Evolutionary conservation across 2,797 vertebrate genomes (phyloP).

Genomic region (Acanthurus leucopareius): DNA sequence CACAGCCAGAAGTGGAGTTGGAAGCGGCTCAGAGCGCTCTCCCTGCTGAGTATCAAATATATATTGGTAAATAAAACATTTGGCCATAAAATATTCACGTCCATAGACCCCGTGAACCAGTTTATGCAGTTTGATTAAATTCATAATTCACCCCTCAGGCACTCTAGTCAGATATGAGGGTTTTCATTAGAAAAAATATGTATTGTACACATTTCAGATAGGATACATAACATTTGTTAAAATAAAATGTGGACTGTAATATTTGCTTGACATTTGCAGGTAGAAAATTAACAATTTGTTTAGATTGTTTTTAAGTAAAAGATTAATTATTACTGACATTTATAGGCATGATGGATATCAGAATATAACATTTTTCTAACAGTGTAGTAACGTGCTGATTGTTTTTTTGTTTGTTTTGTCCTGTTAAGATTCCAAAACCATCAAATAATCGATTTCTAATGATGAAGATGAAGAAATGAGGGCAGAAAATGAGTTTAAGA

Average conservation of each 20-base stretch:
- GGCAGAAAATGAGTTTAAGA: too few species aligned
- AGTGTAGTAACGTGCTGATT: background rate
- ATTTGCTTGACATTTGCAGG: background rate
- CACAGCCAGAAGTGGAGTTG: constrained; percentile 62
- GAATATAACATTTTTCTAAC: background rate
- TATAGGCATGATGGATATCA: background rate
- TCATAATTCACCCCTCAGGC: constrained; percentile 38
- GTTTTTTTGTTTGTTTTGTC: too few species aligned
- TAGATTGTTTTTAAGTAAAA: background rate
- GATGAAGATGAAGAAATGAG: too few species aligned
- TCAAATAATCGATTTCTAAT: too few species aligned
- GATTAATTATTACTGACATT: background rate
- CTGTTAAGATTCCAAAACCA: too few species aligned
- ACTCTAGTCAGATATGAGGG: constrained; percentile 8
- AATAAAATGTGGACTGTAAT: background rate
- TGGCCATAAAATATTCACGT: constrained; percentile 75
- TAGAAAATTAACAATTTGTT: background rate
- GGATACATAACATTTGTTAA: background rate
- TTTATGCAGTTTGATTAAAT: constrained; percentile 66
- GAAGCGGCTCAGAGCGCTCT: constrained; percentile 40
- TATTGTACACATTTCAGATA: constrained; percentile 10
- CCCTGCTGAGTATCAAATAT: constrained; percentile 71
- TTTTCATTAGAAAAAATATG: background rate
- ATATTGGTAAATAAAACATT: constrained; percentile 79
- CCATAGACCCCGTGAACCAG: constrained; percentile 65